phyloP scores from a whole-genome alignment of 2,797 vertebrate species.

The Notoglanidium macrostoma region DNA sequence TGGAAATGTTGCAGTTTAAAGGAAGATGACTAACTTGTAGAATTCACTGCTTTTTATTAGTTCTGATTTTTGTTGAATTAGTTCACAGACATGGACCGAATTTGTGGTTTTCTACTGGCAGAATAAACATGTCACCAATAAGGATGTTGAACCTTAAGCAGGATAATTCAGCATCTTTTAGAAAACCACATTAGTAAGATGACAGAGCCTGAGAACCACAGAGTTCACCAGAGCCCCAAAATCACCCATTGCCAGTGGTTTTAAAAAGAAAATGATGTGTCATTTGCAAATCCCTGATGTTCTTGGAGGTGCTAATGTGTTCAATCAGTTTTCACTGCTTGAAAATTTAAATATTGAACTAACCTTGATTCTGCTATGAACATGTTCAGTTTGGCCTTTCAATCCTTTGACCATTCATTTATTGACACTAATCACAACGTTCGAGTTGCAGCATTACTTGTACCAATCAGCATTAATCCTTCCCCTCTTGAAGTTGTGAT shows the following conservation, averaged over 20 bases:
- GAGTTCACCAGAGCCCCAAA: constrained; percentile 10
- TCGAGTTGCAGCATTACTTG: neutral
- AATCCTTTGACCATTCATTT: neutral
- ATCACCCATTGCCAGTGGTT: constrained; percentile 33
- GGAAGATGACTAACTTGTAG: neutral
- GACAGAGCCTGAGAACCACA: constrained; percentile 11
- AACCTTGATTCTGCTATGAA: neutral
- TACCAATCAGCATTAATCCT: constrained; percentile 4
- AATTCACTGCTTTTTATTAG: neutral
- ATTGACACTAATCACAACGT: neutral
- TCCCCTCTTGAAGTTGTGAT: neutral
- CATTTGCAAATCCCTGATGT: constrained; percentile 4
- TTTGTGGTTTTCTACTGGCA: constrained; percentile 23
- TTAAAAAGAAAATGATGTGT: constrained; percentile 20
- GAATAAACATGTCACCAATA: constrained; percentile 3
- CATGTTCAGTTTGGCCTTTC: neutral
- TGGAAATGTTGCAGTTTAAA: constrained; percentile 3
- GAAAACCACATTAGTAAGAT: constrained; percentile 20
- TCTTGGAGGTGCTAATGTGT: constrained; percentile 14
- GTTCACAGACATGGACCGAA: neutral
- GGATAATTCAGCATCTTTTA: constrained; percentile 15
- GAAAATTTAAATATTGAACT: constrained; percentile 22
- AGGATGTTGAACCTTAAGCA: constrained; percentile 3
- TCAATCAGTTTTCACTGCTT: constrained; percentile 1
- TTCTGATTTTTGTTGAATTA: constrained; percentile 7